Base-by-base conservation (phyloP, 2,113 vertebrate species). In the Apteryx owenii region DNA sequence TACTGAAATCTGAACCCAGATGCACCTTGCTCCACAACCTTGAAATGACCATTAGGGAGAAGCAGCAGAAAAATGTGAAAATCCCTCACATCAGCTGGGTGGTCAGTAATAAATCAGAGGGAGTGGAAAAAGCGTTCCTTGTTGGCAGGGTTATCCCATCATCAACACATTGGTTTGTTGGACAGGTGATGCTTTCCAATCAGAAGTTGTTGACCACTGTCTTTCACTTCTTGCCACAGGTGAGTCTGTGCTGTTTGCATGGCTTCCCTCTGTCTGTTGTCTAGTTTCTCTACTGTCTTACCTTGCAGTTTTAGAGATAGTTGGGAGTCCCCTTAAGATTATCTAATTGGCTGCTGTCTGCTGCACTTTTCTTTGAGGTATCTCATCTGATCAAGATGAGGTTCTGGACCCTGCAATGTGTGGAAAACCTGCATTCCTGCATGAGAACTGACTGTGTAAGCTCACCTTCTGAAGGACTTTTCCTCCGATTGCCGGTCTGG, bases 381-480 rank as follows among this genome's bases (percentile, higher is more conserved):
- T n/a, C n/a, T 42, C 15, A 46, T 89, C 50, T 79, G 46, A 40
- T 75, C 60, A 71, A 71, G 56, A 33, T 28, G 61, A 15, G 40
- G 16, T 25, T 90, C 42, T 82, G 72, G 83, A 66, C 40, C 58
- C 44, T 51, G 25, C 58, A 76, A 6, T 22, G 46, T n/a, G 75
- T 50, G 22, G 21, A 70, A 73, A 85, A 38, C 18, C 19, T 85
- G 18, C 9, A 26, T 42, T 93, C 20, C 60, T 60, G 4, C 2
- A 9, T 33, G 53, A 66, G 53, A 77, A 46, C 0, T 0, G 7
- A 18, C 29, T 6, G n/a, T n/a, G 20, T 66, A 40, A 70, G 10
- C 36, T 88, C 58, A 61, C 15, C 14, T 91, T 58, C 40, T 78
- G 62, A 82, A 80, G 66, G 38, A 26, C 36, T 50, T 71, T 16